Percentiles rank a stretch among this genome's conserved stretches.
Conservation (phyloP, 2,113 vertebrate species). For the Tylochromis polylepis region DNA sequence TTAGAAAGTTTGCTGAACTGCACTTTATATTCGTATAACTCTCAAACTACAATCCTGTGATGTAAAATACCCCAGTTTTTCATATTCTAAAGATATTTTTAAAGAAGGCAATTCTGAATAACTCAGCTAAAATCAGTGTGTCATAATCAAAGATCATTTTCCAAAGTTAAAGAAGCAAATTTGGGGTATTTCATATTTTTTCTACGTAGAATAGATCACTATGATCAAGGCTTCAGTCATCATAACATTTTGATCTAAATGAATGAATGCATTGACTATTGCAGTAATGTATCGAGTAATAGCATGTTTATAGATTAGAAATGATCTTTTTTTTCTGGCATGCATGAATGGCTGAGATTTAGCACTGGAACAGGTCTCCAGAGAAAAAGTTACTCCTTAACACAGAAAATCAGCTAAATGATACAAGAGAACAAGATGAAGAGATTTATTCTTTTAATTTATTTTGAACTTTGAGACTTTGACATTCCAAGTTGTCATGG, state of each 20-base stretch:
- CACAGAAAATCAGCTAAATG: too few relatives aligned
- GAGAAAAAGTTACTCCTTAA: too few relatives aligned
- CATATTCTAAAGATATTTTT: not conserved
- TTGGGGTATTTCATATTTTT: not conserved
- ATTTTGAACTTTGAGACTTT: too few relatives aligned
- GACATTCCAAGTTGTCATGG: too few relatives aligned
- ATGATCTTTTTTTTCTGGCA: too few relatives aligned
- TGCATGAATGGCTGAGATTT: too few relatives aligned
- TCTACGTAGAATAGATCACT: not conserved
- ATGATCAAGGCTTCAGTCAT: not conserved
- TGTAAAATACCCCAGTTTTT: not conserved
- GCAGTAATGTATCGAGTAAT: not conserved
- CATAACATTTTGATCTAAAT: not conserved
- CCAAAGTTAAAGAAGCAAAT: not conserved
- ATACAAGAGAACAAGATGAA: too few relatives aligned
- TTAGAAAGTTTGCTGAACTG: not conserved
- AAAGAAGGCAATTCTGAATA: not conserved
- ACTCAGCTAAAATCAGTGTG: not conserved
- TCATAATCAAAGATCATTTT: not conserved
- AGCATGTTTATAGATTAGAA: too few relatives aligned
- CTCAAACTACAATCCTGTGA: not conserved
- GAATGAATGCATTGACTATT: too few relatives aligned
- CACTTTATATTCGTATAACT: not conserved
- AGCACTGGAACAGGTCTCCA: too few relatives aligned
- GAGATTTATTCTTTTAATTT: too few relatives aligned